Evolutionary conservation across 2,797 vertebrate species (phyloP), one percentile per base, ranked within the genome.

Genomic region (Acridotheres tristis): DNA sequence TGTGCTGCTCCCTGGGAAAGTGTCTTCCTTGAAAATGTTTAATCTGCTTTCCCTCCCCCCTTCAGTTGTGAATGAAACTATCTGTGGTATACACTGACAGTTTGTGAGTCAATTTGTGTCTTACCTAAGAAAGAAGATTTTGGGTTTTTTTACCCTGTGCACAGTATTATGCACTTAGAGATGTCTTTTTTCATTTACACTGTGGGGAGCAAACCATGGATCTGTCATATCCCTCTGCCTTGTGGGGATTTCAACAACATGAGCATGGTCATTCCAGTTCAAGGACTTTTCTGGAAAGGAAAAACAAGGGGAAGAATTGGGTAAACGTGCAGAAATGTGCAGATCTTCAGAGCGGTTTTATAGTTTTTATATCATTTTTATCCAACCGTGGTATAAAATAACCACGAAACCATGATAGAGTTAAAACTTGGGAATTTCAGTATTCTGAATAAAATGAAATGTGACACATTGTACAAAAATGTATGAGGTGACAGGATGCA

Each of bases 1-100:
- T 97, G 88, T 96, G 90, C 86, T 93, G 47, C 71, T 85, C 74
- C 96, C 97, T 97, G 97, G 97, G 96, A 97, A 98, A 98, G 62
- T 93, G 78, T 97, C 96, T 96, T 98, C 94, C 95, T 94, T 95
- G 83, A 94, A 97, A 93, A 95, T 88, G 15, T 94, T 96, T 97
- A 97, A 97, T 98, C 90, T 42, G 4, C 79, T 10, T 71, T 74
- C 78, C 94, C 34, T 95, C 36, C 59, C 4, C 16, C 61, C 43
- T 45, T 77, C 72, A 74, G 85, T 68, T 93, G 72, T 84, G 40
- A 58, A 38, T 85, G 47, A 84, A 89, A 72, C 80, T 68, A 40
- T 57, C 38, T 1, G 1, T 59, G 40, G 34, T 17, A 22, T 38
- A 73, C 9, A 15, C 36, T 68, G 74, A 58, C 32, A 91, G 22